A percentile compares a stretch with the other conserved stretches of the same genome.
phyloP scores from a whole-genome alignment of 2,113 vertebrate genomes.

The Mesoclemmys tuberculata region DNA sequence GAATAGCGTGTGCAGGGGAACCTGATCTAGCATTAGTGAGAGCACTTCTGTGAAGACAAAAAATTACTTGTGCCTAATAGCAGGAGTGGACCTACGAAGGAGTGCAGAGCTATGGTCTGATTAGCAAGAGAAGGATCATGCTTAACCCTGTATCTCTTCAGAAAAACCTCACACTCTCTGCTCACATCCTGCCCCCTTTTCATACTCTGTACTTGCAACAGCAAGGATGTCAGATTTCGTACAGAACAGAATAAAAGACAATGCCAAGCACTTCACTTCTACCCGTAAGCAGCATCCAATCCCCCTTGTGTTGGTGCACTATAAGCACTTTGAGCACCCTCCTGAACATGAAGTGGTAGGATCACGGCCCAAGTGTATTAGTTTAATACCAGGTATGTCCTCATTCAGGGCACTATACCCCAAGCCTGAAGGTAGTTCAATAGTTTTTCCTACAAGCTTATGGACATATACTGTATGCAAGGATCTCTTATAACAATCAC shows the following conservation, averaged over 20 bases:
- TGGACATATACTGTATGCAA: neutral
- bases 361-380: neutral
- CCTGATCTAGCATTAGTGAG: neutral
- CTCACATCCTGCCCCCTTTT: neutral
- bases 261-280: neutral
- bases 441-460: neutral
- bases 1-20: neutral
- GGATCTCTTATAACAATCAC: neutral
- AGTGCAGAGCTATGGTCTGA: neutral
- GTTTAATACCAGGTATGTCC: neutral
- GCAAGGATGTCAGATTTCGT: neutral
- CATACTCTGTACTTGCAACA: neutral
- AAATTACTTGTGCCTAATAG: neutral
- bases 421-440: neutral
- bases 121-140: neutral
- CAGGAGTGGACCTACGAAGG: neutral
- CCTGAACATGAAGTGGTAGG: neutral
- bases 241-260: neutral
- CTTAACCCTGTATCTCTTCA: neutral
- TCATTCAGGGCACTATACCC: neutral
- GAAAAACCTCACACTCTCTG: accelerated
- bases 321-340: neutral
- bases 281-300: neutral
- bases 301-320: neutral
- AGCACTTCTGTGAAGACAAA: neutral